These are phyloP conservation scores for Tenthredo notha DNA, from an alignment of 2,888 invertebrate genomes.

Conservation along the genomic window DNA sequence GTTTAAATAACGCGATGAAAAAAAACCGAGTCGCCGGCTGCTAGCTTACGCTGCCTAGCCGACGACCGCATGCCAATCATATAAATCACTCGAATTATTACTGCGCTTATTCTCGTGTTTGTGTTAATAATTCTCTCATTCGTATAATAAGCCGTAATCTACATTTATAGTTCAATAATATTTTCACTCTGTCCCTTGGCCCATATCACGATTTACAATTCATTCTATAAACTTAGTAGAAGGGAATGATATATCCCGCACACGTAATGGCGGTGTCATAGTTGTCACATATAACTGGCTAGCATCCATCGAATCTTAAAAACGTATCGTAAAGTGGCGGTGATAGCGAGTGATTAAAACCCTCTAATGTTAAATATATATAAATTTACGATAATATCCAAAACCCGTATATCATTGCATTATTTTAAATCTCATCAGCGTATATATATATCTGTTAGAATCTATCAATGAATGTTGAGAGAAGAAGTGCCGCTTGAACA, in stretches of 20 bases:
- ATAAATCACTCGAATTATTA: not conserved
- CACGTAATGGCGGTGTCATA: slow-evolving; percentile 72
- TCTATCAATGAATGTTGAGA: not conserved
- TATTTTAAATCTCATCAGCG: too few species aligned
- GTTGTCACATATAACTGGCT: slow-evolving; percentile 62
- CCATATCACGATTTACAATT: not conserved
- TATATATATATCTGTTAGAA: not conserved
- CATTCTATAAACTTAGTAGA: not conserved
- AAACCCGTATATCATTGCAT: not conserved
- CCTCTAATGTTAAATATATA: not conserved
- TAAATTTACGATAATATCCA: not conserved
- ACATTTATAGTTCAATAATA: too few species aligned
- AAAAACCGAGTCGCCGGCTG: slow-evolving; percentile 37
- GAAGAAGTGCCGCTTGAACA: not conserved
- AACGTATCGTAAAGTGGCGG: not conserved
- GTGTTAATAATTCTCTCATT: not conserved
- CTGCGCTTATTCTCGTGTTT: not conserved
- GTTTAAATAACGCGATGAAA: slow-evolving; percentile 63
- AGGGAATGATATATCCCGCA: slow-evolving; percentile 48
- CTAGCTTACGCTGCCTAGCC: not conserved
- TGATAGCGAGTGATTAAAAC: not conserved
- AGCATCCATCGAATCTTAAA: not conserved
- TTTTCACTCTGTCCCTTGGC: not conserved
- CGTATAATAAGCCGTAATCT: not conserved
- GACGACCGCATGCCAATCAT: slow-evolving; percentile 46